These are phyloP conservation scores for Drosophila austrosaltans DNA, from an alignment of 2,888 invertebrate genomes.

Conservation along the genomic window DNA sequence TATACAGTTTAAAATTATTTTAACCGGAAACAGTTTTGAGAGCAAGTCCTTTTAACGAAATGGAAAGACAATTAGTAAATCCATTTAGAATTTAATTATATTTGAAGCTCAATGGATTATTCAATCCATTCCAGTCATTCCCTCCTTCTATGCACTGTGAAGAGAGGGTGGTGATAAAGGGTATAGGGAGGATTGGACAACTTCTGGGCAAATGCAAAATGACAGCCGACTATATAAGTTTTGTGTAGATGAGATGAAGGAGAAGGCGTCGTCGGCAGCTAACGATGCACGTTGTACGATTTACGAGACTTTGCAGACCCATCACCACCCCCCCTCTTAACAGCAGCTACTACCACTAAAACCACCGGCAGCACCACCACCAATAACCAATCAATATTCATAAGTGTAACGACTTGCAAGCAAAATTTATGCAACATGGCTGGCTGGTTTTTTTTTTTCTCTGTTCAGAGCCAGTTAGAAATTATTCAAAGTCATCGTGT, in stretches of 20 bases:
- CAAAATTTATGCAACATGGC: constrained; percentile 57
- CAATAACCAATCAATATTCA: constrained; percentile 75
- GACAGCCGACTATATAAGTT: constrained; percentile 36
- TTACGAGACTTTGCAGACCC: constrained; percentile 36
- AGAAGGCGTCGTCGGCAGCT: constrained; percentile 45
- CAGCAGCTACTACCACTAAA: neutral
- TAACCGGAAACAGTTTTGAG: too few relatives aligned
- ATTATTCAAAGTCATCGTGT: constrained; percentile 73
- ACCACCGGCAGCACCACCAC: constrained; percentile 32
- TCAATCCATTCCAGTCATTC: neutral
- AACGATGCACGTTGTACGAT: constrained; percentile 59
- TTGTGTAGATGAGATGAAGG: constrained; percentile 11
- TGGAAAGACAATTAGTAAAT: constrained; percentile 8
- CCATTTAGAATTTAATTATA: constrained; percentile 12
- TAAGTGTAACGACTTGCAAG: constrained; percentile 62
- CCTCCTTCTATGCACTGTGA: neutral
- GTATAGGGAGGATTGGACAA: constrained; percentile 19
- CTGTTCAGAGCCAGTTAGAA: constrained; percentile 54
- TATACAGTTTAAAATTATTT: too few relatives aligned
- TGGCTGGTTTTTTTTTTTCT: constrained; percentile 18
- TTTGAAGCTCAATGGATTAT: constrained; percentile 6
- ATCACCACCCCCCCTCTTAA: neutral
- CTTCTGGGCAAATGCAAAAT: constrained; percentile 55
- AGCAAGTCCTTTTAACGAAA: neutral
- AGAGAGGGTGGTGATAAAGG: neutral